These are phyloP conservation scores for Prinia subflava DNA, from an alignment of 2,113 vertebrate genomes.

Conservation along the genomic window DNA sequence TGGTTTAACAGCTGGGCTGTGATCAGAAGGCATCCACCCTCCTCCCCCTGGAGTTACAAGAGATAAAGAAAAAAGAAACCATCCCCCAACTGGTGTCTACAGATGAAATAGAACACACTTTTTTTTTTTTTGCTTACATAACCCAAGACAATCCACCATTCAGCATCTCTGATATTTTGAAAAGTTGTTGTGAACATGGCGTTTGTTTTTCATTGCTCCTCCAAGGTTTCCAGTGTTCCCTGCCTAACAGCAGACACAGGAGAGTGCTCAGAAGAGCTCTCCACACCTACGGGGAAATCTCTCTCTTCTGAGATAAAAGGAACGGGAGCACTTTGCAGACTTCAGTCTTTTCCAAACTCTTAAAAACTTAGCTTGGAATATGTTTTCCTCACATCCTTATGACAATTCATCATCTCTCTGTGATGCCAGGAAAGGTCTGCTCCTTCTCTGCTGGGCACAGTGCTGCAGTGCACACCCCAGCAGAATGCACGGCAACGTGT, in stretches of 20 bases:
- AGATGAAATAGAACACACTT: too few relatives aligned
- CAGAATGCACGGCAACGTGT: fast-evolving
- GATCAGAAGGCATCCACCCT: too few relatives aligned
- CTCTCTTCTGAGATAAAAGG: neutral
- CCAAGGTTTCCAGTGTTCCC: neutral
- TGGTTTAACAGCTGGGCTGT: too few relatives aligned
- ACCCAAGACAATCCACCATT: neutral
- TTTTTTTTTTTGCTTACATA: too few relatives aligned
- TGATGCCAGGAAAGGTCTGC: neutral
- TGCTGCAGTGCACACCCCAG: neutral
- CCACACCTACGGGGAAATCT: neutral
- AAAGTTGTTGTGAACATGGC: neutral
- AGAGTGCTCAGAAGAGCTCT: neutral
- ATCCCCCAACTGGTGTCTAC: too few relatives aligned
- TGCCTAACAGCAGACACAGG: neutral
- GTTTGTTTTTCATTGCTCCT: neutral
- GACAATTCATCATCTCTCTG: neutral
- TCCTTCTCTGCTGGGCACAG: neutral
- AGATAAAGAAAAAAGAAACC: too few relatives aligned
- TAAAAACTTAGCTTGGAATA: neutral
- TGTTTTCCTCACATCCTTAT: neutral
- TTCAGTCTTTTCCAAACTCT: neutral
- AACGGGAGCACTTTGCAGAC: neutral
- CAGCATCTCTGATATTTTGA: neutral
- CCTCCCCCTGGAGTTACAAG: too few relatives aligned